Evolutionary conservation across 2,888 invertebrate species (phyloP), one percentile per base, ranked within the genome.

Genomic region (Subacronicta megacephala): DNA sequence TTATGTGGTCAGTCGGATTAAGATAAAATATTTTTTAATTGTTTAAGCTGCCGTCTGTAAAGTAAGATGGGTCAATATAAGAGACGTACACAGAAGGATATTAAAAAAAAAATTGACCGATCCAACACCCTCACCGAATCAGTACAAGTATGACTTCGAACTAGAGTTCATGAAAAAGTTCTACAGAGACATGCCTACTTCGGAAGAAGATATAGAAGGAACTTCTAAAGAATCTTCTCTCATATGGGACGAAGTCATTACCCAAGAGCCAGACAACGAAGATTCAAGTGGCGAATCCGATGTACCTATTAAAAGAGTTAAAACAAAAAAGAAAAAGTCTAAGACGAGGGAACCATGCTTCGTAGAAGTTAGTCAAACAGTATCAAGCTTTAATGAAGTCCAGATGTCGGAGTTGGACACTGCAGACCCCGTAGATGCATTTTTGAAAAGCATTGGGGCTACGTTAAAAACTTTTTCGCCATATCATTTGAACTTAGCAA

Each of bases 1-100:
- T n/a, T n/a, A n/a, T n/a, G n/a, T n/a, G n/a, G n/a, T n/a, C n/a
- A n/a, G n/a, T n/a, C 23, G 7, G 26, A 26, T 26, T 26, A 1
- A 26, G 3, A 9, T n/a, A 26, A 23, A 42, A 23, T 35, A 13
- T 15, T 36, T 18, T 15, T 36, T 18, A 42, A 54, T 62, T 37
- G 58, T 88, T 85, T 20, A 78, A 94, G 94, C 92, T 33, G 83
- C 82, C 0, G 91, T 90, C 45, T 94, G 94, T 63, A 94, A 94
- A 84, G 78, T 89, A 1, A 80, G 94, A 67, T 94, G 94, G 94
- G 87, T 93, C 35, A 91, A 93, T 60, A 93, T 94, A 72, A 81
- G 94, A 57, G 94, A 94, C 33, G 93, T 93, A 0, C 88, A 93
- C 64, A 77, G 93, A 38, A 72, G 93, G 7, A 90, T 92, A 29